Base-by-base conservation (phyloP, 2,797 vertebrate genomes). In the Hydrolagus colliei region DNA sequence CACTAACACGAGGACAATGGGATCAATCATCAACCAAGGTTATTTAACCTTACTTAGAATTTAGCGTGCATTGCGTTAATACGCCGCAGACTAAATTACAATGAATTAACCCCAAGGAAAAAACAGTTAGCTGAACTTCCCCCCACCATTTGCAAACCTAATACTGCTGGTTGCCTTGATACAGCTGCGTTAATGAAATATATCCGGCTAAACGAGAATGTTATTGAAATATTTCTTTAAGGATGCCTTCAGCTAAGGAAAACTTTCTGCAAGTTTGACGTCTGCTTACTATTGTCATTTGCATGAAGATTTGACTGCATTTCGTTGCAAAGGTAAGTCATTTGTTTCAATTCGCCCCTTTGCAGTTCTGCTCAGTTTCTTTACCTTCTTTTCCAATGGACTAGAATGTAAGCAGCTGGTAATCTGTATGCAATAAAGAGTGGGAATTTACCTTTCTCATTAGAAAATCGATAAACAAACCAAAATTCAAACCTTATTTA, bases 51-150 rank as follows among this genome's bases (percentile, higher is more conserved):
- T 84, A 41, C 65, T 52, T 68, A 52, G 65, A 84, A 65, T 35
- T 52, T 71, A 20, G 79, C 79, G 65, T 84, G 79, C 65, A 84
- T 68, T 84, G 65, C 79, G 68, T 84, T 84, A 84, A 84, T 71
- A 16, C 71, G 79, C 63, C 67, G 41, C 67, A 71, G 63, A 84
- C 79, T 41, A 71, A 84, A 71, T 80, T 80, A 65, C 62, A 63
- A 65, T 80, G 62, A 80, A 80, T 84, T 84, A 84, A 84, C 65
- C 79, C 79, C 79, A 84, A 84, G 65, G 63, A 71, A 84, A 84
- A 84, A 68, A 84, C 71, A 20, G 52, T 35, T 41, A 68, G 32
- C 32, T 71, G 63, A 71, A 84, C 63, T 84, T 16, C 4, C 79
- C 79, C 32, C 4, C 79, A 63, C 32, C 62, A 68, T 68, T 10